Evolutionary conservation across 2,888 invertebrate genomes (phyloP).

Genomic region (Platycnemis pennipes): DNA sequence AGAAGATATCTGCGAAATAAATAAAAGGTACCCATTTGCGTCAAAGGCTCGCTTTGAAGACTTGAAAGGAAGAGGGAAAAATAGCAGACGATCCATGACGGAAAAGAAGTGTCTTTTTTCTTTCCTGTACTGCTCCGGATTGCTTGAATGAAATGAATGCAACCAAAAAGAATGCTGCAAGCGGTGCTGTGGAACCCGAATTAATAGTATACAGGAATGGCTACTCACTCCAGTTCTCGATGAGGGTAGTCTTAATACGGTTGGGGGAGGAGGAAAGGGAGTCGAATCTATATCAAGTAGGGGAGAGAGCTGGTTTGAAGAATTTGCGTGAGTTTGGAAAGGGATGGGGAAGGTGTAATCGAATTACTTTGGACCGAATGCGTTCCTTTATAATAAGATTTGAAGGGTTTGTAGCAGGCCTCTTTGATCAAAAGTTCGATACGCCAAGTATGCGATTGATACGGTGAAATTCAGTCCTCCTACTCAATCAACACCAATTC

Average conservation of each 20-base stretch:
- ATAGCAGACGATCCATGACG: conserved; percentile 5
- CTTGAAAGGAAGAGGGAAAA: background rate
- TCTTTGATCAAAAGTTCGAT: conserved; percentile 61
- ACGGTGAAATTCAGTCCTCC: conserved; percentile 20
- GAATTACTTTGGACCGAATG: conserved; percentile 57
- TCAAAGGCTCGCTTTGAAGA: conserved; percentile 34
- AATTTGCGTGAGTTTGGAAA: background rate
- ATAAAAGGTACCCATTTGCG: background rate
- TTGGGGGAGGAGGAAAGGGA: background rate
- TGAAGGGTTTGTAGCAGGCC: conserved; percentile 45
- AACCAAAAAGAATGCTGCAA: background rate
- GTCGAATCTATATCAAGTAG: background rate
- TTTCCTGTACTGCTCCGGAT: background rate
- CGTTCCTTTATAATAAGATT: conserved; percentile 59
- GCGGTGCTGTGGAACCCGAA: background rate
- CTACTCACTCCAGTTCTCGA: background rate
- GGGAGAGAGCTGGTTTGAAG: background rate
- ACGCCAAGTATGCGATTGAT: conserved; percentile 37
- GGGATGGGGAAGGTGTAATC: conserved; percentile 11
- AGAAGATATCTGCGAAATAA: background rate
- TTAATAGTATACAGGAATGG: conserved; percentile 45
- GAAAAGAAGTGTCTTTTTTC: background rate
- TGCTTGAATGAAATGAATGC: background rate
- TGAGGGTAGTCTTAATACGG: background rate
- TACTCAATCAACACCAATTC: background rate